Conservation (phyloP, 1,140 invertebrate species). For the Zaprionus gabonicus region DNA sequence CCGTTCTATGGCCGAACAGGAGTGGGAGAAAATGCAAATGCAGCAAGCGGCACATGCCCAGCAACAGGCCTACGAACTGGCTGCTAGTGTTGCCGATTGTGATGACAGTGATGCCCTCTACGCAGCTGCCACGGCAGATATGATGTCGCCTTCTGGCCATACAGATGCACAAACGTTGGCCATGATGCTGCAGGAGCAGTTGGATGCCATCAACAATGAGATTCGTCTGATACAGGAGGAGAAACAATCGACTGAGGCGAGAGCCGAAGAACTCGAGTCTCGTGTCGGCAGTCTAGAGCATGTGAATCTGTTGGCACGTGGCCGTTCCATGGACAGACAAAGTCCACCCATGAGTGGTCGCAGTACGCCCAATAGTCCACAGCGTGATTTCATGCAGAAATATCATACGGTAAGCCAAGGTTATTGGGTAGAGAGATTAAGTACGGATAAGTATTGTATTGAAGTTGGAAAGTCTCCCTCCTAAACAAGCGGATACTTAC, state of each 20-base stretch:
- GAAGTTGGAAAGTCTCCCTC: background rate
- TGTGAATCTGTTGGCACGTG: slow-evolving; percentile 93
- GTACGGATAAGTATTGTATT: too few relatives aligned
- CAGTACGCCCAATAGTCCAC: slow-evolving; percentile 84
- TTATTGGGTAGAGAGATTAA: background rate
- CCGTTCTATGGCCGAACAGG: slow-evolving; percentile 89
- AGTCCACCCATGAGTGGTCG: slow-evolving; percentile 92
- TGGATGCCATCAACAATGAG: slow-evolving; percentile 99
- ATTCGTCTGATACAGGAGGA: slow-evolving; percentile 98
- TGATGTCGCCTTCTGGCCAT: slow-evolving; percentile 91
- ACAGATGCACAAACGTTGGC: slow-evolving; percentile 99
- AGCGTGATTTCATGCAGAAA: slow-evolving; percentile 85
- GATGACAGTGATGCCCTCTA: slow-evolving; percentile 91
- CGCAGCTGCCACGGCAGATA: slow-evolving; percentile 89
- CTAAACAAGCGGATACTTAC: background rate
- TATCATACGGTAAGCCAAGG: slow-evolving; percentile 85
- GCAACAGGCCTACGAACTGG: slow-evolving; percentile 96
- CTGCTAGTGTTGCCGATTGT: slow-evolving; percentile 95
- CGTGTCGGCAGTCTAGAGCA: slow-evolving; percentile 97
- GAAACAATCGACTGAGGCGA: slow-evolving; percentile 98
- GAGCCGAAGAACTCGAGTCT: slow-evolving; percentile 98
- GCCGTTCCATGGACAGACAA: slow-evolving; percentile 89
- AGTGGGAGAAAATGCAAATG: slow-evolving; percentile 96
- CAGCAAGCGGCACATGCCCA: slow-evolving; percentile 97
- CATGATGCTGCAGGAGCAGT: slow-evolving; percentile 99